Percentiles rank a stretch among this genome's conserved stretches.
Evolutionary conservation across 1,140 invertebrate genomes (phyloP).

Genomic region (Drosophila fuyamai): DNA sequence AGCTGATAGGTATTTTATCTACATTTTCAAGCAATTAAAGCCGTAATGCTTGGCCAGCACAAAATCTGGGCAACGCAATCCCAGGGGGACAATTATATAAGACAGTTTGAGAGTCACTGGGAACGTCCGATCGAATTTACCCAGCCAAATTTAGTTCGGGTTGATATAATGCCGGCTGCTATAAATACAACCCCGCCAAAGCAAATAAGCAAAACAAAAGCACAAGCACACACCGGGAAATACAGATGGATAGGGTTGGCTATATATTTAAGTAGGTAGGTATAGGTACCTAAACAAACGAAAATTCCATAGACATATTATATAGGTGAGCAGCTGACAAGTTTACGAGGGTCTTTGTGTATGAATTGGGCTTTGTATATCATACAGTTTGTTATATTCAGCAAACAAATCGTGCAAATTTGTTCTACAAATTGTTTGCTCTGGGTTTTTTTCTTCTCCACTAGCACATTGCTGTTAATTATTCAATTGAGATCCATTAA

Average conservation of each 20-base stretch:
- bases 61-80: conserved; percentile 39
- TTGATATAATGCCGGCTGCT: conserved; percentile 78
- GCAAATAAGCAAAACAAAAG: conserved; percentile 63
- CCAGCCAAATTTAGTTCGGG: conserved; percentile 68
- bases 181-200: conserved; percentile 63
- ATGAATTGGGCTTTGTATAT: conserved; percentile 9
- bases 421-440: conserved; percentile 68
- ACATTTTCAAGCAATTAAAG: neutral
- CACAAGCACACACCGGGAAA: conserved; percentile 15
- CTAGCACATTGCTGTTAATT: conserved; percentile 74
- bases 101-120: conserved; percentile 53
- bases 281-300: neutral
- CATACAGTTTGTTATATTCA: conserved; percentile 38
- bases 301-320: conserved; percentile 28
- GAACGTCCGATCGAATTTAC: conserved; percentile 38
- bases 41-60: conserved; percentile 17
- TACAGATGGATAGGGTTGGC: conserved; percentile 26
- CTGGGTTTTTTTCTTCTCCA: conserved; percentile 7
- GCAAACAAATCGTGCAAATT: conserved; percentile 74
- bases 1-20: conserved; percentile 33
- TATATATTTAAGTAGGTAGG: neutral
- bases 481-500: conserved; percentile 83
- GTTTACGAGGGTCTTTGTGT: conserved; percentile 25
- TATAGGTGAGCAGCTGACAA: conserved; percentile 50
- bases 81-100: conserved; percentile 49